Evolutionary conservation across 2,888 invertebrate genomes (phyloP).

Genomic region (Anodontia alba): DNA sequence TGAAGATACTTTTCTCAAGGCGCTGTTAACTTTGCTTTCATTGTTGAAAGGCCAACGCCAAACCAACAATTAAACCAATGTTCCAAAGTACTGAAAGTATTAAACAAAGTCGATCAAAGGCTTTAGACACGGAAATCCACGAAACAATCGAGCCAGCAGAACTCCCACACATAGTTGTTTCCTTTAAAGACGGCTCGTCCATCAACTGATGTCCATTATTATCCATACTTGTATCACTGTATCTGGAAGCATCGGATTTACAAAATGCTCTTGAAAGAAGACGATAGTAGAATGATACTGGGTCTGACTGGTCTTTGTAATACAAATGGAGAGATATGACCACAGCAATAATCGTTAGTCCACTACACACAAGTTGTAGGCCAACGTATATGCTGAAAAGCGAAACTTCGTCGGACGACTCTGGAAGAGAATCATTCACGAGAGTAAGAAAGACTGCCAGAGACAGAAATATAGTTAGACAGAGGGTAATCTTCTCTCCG

Average conservation of each 20-base stretch:
- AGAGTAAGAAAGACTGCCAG: conserved; percentile 66
- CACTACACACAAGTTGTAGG: conserved; percentile 60
- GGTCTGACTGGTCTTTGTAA: conserved; percentile 12
- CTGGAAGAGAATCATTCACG: conserved; percentile 56
- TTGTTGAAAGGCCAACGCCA: neutral
- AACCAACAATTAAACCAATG: neutral
- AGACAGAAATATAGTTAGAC: conserved; percentile 63
- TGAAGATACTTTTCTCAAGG: too few species aligned
- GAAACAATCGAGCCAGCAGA: neutral
- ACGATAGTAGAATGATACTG: neutral
- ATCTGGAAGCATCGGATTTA: neutral
- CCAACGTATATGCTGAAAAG: conserved; percentile 63
- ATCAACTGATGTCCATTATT: neutral
- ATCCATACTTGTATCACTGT: neutral
- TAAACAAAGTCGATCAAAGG: neutral
- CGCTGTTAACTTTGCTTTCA: too few species aligned
- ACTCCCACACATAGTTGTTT: neutral
- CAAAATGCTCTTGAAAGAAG: neutral
- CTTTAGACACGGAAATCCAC: neutral
- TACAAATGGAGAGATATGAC: conserved; percentile 52
- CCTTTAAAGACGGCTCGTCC: neutral
- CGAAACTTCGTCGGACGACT: conserved; percentile 58
- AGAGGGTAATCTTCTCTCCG: conserved; percentile 62
- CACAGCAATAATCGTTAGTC: conserved; percentile 49
- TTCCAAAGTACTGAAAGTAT: neutral